phyloP scores from a whole-genome alignment of 64 coral and sea anemone species.

The Dendrophyllia cribrosa region DNA sequence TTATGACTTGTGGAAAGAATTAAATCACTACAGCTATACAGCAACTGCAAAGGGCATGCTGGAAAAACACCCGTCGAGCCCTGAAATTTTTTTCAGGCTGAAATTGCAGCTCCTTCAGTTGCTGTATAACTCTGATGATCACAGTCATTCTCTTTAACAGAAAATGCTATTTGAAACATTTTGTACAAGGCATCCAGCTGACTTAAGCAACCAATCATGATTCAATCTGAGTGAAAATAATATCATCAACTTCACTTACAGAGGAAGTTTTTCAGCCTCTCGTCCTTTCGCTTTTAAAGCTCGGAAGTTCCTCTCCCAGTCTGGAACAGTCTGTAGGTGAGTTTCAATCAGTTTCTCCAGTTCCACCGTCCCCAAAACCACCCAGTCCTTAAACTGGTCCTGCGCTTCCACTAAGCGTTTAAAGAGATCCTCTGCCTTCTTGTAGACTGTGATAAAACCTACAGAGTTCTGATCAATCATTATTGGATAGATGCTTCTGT shows the following conservation, averaged over 20 bases:
- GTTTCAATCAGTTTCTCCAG: slow-evolving; percentile 89
- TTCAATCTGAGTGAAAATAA: no score
- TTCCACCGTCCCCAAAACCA: slow-evolving; percentile 90
- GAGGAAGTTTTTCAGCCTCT: slow-evolving; percentile 96
- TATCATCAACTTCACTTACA: slow-evolving; percentile 57
- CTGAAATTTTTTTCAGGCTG: no score
- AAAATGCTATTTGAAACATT: no score
- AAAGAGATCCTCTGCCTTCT: slow-evolving; percentile 94
- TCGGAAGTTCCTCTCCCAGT: slow-evolving; percentile 97
- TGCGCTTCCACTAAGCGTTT: slow-evolving; percentile 72
- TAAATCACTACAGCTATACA: no score
- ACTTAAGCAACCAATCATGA: no score
- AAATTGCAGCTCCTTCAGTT: no score
- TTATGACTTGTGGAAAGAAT: no score
- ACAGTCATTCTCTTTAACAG: no score
- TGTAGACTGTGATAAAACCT: slow-evolving; percentile 90
- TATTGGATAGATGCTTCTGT: slow-evolving; percentile 81
- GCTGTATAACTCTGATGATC: no score
- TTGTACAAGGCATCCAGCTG: no score
- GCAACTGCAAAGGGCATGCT: no score
- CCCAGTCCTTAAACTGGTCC: slow-evolving; percentile 98
- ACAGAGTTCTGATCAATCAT: slow-evolving; percentile 98
- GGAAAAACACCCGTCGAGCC: no score
- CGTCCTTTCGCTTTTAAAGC: slow-evolving; percentile 90
- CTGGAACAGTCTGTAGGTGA: slow-evolving; percentile 82